A percentile compares a stretch with the other conserved stretches of the same genome.
Conservation (phyloP, 2,113 vertebrate species). For the Phylloscopus trochilus region DNA sequence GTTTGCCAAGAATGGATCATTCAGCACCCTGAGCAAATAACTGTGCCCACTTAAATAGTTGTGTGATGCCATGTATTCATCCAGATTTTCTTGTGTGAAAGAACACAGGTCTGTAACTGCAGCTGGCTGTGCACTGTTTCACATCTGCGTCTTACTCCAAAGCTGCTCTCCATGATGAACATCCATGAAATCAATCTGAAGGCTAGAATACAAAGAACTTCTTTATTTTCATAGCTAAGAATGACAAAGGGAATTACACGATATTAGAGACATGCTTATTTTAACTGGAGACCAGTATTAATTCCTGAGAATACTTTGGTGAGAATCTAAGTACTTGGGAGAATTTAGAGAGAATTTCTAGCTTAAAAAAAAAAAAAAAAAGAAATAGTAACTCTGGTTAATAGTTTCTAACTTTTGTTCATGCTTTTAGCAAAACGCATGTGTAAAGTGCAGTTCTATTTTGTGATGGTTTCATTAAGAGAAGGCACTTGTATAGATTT, state of each 20-base stretch:
- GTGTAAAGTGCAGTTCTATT: background rate
- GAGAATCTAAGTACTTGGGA: background rate
- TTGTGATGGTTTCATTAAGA: background rate
- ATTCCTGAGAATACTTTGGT: background rate
- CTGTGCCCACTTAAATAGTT: constrained; percentile 28
- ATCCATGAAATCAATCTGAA: constrained; percentile 56
- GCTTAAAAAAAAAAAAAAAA: background rate
- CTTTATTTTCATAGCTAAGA: constrained; percentile 37
- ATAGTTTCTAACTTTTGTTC: background rate
- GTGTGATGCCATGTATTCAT: constrained; percentile 12
- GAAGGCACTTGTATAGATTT: background rate
- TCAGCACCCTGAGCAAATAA: constrained; percentile 42
- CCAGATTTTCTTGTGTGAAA: constrained; percentile 64
- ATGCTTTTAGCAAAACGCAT: background rate
- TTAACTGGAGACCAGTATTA: constrained; percentile 18
- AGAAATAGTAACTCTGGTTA: background rate
- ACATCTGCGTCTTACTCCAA: constrained; percentile 44
- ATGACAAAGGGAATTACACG: constrained; percentile 6
- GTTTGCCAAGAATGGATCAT: constrained; percentile 25
- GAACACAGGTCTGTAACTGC: constrained; percentile 58
- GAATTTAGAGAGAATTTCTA: background rate
- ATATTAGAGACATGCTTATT: constrained; percentile 28
- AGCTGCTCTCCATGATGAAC: constrained; percentile 16
- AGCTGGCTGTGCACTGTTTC: constrained; percentile 45
- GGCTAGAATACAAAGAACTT: constrained; percentile 37